Base-by-base conservation (phyloP, 2,113 vertebrate genomes). In the Toxotes jaculatrix region DNA sequence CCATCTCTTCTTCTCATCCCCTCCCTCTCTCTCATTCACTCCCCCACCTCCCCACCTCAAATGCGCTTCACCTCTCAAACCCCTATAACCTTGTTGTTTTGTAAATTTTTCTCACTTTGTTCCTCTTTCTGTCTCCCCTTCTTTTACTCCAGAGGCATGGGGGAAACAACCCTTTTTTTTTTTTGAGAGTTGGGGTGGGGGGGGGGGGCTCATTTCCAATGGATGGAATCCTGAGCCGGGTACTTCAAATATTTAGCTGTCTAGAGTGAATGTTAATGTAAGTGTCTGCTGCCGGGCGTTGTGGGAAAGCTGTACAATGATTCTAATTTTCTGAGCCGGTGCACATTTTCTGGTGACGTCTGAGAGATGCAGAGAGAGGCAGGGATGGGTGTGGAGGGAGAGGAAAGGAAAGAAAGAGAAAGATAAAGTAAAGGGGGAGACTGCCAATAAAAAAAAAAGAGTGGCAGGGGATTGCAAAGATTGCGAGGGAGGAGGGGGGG, bases 231-330 rank as follows among this genome's bases (percentile, higher is more conserved):
- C 95, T 95, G 95, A 81, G 78, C 84, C 45, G 82, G 78, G 86
- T 96, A 95, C 96, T 96, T 97, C 95, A 97, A 97, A 97, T 97
- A 97, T 98, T 97, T 97, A 97, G 96, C 95, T 95, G 96, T 98
- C 97, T 98, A 94, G 96, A 77, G 49, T 93, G 92, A 95, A 99
- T 97, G 97, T 96, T 97, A 97, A 98, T 97, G 96, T 97, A 96
- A 96, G 95, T 83, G 91, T 97, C 96, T 97, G 96, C 91, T 95
- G 92, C 95, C 93, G 93, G 93, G 95, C 93, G 94, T 96, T 96
- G 95, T 95, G 94, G 96, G 96, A 96, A 96, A 92, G 92, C 94
- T 93, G 94, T 94, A 96, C 95, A 96, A 95, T 97, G 96, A 96
- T 97, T 97, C 95, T 96, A 95, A 97, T 97, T 97, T 97, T 97